A percentile compares a stretch with the other conserved stretches of the same genome.
These are phyloP conservation scores for Nothoprocta pentlandii DNA, from an alignment of 2,113 vertebrate genomes.

Conservation along the genomic window DNA sequence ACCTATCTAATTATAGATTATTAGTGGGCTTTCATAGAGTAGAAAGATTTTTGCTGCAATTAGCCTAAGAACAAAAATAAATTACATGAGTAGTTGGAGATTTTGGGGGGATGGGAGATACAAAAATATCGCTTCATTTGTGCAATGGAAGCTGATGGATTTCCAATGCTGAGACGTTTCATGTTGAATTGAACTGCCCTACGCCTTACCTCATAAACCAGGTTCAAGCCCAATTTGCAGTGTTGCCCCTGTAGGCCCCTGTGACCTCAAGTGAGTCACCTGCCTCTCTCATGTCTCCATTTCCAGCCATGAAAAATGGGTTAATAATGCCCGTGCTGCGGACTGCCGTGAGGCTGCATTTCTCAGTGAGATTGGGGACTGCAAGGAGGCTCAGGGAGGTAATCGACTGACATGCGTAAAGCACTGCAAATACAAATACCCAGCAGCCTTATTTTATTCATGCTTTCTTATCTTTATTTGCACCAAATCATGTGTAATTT, in stretches of 20 bases:
- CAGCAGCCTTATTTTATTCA: not conserved
- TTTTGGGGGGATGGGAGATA: not conserved
- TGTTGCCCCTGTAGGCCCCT: not conserved
- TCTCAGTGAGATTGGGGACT: not conserved
- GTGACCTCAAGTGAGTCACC: not conserved
- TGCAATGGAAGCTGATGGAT: not conserved
- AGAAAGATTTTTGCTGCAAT: not conserved
- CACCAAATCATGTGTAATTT: not conserved
- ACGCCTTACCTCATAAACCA: not conserved
- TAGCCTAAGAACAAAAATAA: not conserved
- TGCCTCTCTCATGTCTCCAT: not conserved
- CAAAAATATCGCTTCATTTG: not conserved
- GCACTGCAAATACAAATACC: conserved; percentile 39
- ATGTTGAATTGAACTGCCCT: not conserved
- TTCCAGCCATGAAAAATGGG: not conserved
- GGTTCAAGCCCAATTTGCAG: not conserved
- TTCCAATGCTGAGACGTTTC: not conserved
- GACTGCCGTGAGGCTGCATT: conserved; percentile 19
- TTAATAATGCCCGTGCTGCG: not conserved
- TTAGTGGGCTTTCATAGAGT: not conserved
- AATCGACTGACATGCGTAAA: conserved; percentile 31
- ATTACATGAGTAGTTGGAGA: not conserved
- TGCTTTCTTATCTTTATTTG: conserved; percentile 33
- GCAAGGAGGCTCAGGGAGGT: not conserved
- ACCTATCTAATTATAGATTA: not conserved